Base-by-base conservation (phyloP, 1,140 invertebrate genomes). In the Microplitis demolitor region DNA sequence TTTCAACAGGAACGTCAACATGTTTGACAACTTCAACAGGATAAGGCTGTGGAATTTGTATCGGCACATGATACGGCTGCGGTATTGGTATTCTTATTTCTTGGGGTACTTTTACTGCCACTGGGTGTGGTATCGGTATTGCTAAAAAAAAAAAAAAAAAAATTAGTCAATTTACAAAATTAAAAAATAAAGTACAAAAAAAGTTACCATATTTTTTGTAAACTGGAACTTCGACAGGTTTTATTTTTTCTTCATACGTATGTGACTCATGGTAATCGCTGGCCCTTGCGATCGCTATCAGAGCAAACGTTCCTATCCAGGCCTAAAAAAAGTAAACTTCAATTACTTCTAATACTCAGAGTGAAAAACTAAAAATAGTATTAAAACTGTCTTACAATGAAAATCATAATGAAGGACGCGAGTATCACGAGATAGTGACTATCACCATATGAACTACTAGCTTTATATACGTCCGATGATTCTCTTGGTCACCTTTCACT, bases 1-100 rank as follows among this genome's bases (percentile, higher is more conserved):
- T 93, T 76, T 94, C 92, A n/a, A 93, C 90, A 0, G 82, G 82
- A 54, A 88, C 82, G 77, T 87, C 88, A 37, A 89, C 87, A 62
- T 92, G 88, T 82, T 93, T 93, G 76, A 93, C 91, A 33, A 93
- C 91, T 24, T 93, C 92, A 0, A 94, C 89, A 54, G 93, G 90
- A 69, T 93, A 92, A 56, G 92, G 92, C 72, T 93, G 90, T 64
- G 93, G 91, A 66, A 93, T 91, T 39, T 91, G 90, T 0, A 94
- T 87, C 77, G 91, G 90, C 5, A 92, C 92, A 6, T 92, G 89
- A 83, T 93, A 93, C 4, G 93, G 93, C 72, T 94, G 92, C 0
- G 93, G 92, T 16, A 93, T 91, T 56, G 92, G 91, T 63, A 93
- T 88, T 78, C 88, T 92, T 53, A 94, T 91, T 74, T 93, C 91